Evolutionary conservation across 1,140 invertebrate species (phyloP).

Genomic region (Aphaenogaster floridana): DNA sequence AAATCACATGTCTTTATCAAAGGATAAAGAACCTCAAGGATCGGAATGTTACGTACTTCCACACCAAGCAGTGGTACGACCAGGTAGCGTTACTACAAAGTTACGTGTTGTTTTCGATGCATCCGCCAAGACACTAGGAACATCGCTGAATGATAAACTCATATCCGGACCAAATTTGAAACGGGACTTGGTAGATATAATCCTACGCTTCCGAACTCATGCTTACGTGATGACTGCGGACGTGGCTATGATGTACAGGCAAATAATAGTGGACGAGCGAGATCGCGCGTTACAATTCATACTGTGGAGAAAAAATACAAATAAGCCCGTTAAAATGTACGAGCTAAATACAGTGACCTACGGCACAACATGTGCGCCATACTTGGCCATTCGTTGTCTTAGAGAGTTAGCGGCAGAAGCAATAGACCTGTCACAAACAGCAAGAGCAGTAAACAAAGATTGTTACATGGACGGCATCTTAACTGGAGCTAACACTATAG

Average conservation of each 20-base stretch:
- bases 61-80: not conserved
- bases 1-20: not conserved
- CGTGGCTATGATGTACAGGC: not conserved
- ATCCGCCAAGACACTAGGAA: not conserved
- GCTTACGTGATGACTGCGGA: not conserved
- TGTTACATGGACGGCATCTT: not conserved
- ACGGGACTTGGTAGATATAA: not conserved
- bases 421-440: not conserved
- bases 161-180: not conserved
- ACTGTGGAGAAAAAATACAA: not conserved
- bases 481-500: not conserved
- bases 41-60: not conserved
- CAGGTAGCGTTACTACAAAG: not conserved
- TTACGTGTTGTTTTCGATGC: not conserved
- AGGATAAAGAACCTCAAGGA: not conserved
- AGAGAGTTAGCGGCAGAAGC: not conserved
- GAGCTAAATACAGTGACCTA: not conserved
- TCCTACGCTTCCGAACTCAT: not conserved
- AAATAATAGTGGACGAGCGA: not conserved
- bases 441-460: not conserved
- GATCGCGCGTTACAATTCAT: not conserved
- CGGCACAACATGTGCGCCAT: not conserved
- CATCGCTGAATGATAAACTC: not conserved
- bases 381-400: not conserved
- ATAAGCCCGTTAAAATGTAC: not conserved